Base-by-base conservation (phyloP, 2,113 vertebrate species). In the Fulmarus glacialis region DNA sequence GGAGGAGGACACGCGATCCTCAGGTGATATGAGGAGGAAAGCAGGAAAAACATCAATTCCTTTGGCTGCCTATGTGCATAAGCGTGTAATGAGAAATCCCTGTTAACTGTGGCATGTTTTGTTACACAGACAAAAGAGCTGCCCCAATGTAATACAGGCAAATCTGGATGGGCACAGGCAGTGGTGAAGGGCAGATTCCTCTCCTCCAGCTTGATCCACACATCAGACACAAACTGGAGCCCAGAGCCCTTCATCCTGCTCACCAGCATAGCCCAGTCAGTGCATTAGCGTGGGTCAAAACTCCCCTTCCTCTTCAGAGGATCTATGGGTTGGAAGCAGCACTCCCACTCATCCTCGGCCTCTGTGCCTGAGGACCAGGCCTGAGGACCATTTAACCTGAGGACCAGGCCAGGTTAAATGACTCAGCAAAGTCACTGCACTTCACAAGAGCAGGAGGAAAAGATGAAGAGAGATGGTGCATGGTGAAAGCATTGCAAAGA, bases 211-310 rank as follows among this genome's bases (percentile, higher is more conserved):
- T 79, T 34, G 47, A 83, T 50, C 7, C n/a, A 83, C 36, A 16
- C 8, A 8, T 67, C 73, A 83, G 22, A 52, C 38, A 71, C 20
- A 55, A 84, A 30, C 29, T 79, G 68, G 26, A 89, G 47, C 42
- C 83, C 67, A 45, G 42, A 81, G 42, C 30, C 45, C 42, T 55
- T 75, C 60, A 72, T 26, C n/a, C 60, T 47, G 17, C 8, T 42
- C 62, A 79, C 30, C 1, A 3, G 77, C 36, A 83, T 53, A 84
- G 19, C 34, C 23, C 30, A 59, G 43, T 21, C 43, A 34, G 6
- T 29, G 26, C 5, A 27, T 67, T 0, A 56, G 13, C 0, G 0
- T 5, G 34, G 67, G 26, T 40, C 22, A 79, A 52, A 95, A 55
- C 29, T 42, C 12, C 6, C 8, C 18, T 80, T 87, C 27, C 45